Evolutionary conservation across 2,888 invertebrate species (phyloP).

Genomic region (Torymus texanus): DNA sequence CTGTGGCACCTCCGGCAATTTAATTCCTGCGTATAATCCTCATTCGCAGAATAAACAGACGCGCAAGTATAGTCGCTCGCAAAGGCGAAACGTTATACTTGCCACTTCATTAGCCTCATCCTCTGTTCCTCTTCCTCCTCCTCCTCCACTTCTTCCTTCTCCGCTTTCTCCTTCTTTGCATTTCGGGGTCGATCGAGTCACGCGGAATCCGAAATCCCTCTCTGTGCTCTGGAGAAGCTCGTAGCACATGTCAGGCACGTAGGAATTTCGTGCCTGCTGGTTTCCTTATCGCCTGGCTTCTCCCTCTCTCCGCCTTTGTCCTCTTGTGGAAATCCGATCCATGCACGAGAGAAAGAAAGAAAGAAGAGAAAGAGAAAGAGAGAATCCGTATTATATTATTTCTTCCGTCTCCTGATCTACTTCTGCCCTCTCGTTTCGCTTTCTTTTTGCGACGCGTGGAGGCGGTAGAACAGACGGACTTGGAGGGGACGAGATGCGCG

Average conservation of each 20-base stretch:
- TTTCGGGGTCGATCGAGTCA: background rate
- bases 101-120: conserved; percentile 38
- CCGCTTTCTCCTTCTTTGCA: conserved; percentile 1
- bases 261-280: conserved; percentile 67
- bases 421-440: background rate
- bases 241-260: conserved; percentile 68
- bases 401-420: conserved; percentile 10
- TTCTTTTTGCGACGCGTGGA: no score
- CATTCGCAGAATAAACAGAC: no score
- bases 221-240: conserved; percentile 28
- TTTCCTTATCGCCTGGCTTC: conserved; percentile 51
- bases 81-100: conserved; percentile 18
- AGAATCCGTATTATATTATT: conserved; percentile 57
- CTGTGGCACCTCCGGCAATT: no score
- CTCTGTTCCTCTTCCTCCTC: background rate
- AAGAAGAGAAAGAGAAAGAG: conserved; percentile 10
- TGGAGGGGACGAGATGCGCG: background rate
- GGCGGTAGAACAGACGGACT: no score
- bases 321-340: background rate
- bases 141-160: background rate
- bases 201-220: conserved; percentile 60
- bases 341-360: no score
- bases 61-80: conserved; percentile 3
- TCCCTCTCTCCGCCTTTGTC: conserved; percentile 19
- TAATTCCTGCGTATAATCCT: no score